Percentiles rank a stretch among this genome's conserved stretches.
Conservation (phyloP, 2,888 invertebrate species). For the Axea sp. region DNA sequence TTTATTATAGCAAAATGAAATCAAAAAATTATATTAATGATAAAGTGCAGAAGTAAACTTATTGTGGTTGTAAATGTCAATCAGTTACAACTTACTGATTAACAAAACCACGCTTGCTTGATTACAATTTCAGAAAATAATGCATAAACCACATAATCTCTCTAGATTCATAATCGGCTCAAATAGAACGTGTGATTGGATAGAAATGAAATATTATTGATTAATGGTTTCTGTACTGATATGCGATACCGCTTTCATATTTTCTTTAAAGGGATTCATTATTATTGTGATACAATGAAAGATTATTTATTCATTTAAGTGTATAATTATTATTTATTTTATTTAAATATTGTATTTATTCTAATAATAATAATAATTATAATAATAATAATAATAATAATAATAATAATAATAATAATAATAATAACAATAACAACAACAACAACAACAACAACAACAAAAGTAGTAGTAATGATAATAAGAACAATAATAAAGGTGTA, state of each 20-base stretch:
- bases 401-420: no score
- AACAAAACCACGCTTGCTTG: slow-evolving; percentile 49
- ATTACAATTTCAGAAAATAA: slow-evolving; percentile 54
- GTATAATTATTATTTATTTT: no score
- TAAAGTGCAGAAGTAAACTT: background rate
- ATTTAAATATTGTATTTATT: no score
- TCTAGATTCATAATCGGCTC: slow-evolving; percentile 48
- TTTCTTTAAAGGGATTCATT: slow-evolving; percentile 16
- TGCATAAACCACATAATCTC: slow-evolving; percentile 52
- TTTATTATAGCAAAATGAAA: no score
- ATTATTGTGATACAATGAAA: background rate
- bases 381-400: no score
- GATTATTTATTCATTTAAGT: background rate
- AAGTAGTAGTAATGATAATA: no score
- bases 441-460: no score
- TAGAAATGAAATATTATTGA: slow-evolving; percentile 54
- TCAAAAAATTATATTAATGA: background rate
- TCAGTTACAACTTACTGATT: slow-evolving; percentile 44
- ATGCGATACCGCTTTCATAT: slow-evolving; percentile 37
- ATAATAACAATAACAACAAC: no score
- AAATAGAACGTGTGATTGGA: slow-evolving; percentile 57
- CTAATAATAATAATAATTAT: no score
- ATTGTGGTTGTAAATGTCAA: slow-evolving; percentile 30
- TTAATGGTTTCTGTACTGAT: slow-evolving; percentile 36
- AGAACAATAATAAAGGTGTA: no score